These are phyloP conservation scores for Darevskia nairensis DNA, from an alignment of 2,797 vertebrate genomes.

Conservation along the genomic window DNA sequence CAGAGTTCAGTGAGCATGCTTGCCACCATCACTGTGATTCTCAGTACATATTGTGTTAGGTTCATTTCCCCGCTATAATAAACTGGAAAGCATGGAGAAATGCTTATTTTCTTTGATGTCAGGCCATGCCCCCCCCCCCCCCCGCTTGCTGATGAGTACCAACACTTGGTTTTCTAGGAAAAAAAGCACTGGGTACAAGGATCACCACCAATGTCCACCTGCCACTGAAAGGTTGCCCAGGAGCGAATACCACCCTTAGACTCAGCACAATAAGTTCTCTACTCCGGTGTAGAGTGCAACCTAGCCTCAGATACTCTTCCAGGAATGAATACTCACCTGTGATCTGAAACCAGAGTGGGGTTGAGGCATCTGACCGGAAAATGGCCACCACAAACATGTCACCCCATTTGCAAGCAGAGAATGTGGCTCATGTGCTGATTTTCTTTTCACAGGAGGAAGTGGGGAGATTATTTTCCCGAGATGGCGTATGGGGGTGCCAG, in stretches of 20 bases:
- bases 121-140: too few relatives aligned
- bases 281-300: not conserved
- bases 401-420: not conserved
- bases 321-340: not conserved
- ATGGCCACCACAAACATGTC: not conserved
- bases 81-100: not conserved
- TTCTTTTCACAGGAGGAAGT: not conserved
- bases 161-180: too few relatives aligned
- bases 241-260: too few relatives aligned
- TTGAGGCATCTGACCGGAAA: not conserved
- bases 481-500: not conserved
- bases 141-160: too few relatives aligned
- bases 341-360: not conserved
- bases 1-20: not conserved
- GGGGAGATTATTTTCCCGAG: not conserved
- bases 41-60: not conserved
- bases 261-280: too few relatives aligned
- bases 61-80: not conserved
- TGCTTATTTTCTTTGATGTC: not conserved
- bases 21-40: not conserved
- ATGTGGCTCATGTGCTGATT: not conserved
- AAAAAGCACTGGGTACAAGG: too few relatives aligned
- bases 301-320: not conserved
- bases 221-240: too few relatives aligned
- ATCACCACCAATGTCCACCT: too few relatives aligned